Evolutionary conservation across 2,797 vertebrate genomes (phyloP).

Genomic region (Chelon labrosus): DNA sequence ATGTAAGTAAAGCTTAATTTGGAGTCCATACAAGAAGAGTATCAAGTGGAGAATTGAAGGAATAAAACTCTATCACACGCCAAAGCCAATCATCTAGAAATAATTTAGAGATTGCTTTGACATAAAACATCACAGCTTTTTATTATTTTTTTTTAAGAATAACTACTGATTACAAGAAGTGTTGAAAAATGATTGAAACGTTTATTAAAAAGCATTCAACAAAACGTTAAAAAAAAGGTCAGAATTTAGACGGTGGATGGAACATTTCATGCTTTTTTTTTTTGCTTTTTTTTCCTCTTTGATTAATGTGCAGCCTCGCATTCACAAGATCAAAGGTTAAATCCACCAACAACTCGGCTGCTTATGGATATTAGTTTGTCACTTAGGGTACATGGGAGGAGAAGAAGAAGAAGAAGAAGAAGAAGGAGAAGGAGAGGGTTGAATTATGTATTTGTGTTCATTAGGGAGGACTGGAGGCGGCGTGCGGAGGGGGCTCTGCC

Average conservation of each 20-base stretch:
- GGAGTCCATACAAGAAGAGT: constrained; percentile 43
- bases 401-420: constrained; percentile 10
- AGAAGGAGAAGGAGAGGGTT: constrained; percentile 20
- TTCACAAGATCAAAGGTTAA: constrained; percentile 45
- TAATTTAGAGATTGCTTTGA: constrained; percentile 34
- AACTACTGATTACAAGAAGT: not conserved
- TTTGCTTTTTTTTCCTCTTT: not conserved
- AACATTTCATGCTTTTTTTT: not conserved
- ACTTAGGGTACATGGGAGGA: constrained; percentile 26
- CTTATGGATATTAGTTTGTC: constrained; percentile 56
- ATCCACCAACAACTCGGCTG: constrained; percentile 32
- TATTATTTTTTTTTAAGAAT: constrained; percentile 17
- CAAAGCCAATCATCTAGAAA: constrained; percentile 33
- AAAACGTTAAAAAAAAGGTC: not conserved
- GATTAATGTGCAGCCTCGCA: constrained; percentile 31
- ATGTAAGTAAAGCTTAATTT: constrained; percentile 60
- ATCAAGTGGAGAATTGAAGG: constrained; percentile 24
- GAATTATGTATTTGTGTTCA: constrained; percentile 47
- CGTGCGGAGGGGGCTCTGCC: not conserved
- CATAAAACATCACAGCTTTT: constrained; percentile 2
- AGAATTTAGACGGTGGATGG: not conserved
- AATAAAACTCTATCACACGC: constrained; percentile 12
- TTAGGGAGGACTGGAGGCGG: constrained; percentile 19
- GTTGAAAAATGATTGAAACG: not conserved
- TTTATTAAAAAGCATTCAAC: not conserved